Evolutionary conservation across 2,113 vertebrate genomes (phyloP), one percentile per base, ranked within the genome.

Genomic region (Martes martes): DNA sequence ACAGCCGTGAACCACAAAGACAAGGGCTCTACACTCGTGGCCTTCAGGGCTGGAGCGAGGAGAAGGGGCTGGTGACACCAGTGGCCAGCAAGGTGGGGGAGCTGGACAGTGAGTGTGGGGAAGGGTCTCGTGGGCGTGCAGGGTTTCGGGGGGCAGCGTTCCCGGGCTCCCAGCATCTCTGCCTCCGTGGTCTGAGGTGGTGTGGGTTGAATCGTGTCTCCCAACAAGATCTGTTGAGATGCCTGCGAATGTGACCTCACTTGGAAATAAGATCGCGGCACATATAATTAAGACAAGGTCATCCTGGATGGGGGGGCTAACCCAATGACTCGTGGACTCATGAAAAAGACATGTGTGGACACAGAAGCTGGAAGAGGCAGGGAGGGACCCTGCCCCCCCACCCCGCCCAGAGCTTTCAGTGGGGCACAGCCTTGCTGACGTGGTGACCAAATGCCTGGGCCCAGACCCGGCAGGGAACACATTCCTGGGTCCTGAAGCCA

Each of bases 321-420:
- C 36, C 39, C 71, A 31, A 1, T 3, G 31, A 50, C 39, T 11
- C 4, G 47, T 55, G 61, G 28, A 42, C 26, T 11, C 59, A 78
- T 26, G 23, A 42, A 52, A 61, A 61, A 33, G 63, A n/a, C 9
- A 55, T 7, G 31, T 31, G 31, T 63, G 23, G 52, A 31, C 61
- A 71, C 52, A 85, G 31, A 21, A 14, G 45, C 92, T 6, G 10
- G 71, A 18, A 16, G 45, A 63, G 28, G 52, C 33, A 0, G 10
- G 52, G 36, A 39, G 42, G 55, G 8, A 6, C 0, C 24, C 52
- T 16, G 4, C 15, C 52, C 52, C 14, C 4, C 61, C 16, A 7
- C 19, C 15, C 13, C 4, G 7, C 21, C 13, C 6, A 2, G 26
- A 39, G n/a, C 2, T 11, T 52, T 50, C 19, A 1, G 42, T 24